Evolutionary conservation across 2,888 invertebrate genomes (phyloP).

Genomic region (Nemotelus nigrinus): DNA sequence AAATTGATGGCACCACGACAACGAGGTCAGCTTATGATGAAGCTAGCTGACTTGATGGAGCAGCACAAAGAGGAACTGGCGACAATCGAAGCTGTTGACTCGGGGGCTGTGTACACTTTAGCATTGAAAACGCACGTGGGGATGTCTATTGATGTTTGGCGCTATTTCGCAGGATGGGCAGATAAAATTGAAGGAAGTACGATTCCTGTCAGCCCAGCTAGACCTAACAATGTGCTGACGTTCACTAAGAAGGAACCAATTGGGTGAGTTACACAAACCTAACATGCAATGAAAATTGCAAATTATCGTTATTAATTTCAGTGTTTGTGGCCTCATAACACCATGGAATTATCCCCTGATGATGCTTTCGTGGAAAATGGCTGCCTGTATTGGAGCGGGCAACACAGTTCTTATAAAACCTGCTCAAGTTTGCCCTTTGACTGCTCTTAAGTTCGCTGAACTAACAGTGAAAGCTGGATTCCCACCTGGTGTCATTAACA

Average conservation of each 20-base stretch:
- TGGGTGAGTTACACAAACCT: constrained; percentile 67
- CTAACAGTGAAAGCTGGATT: constrained; percentile 89
- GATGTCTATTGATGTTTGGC: constrained; percentile 97
- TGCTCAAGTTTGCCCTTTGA: constrained; percentile 90
- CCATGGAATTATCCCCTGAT: constrained; percentile 99
- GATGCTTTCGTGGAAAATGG: constrained; percentile 99
- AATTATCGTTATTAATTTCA: constrained; percentile 56
- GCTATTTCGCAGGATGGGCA: constrained; percentile 96
- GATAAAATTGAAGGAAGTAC: constrained; percentile 94
- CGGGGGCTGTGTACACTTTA: constrained; percentile 95
- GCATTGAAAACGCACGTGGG: constrained; percentile 96
- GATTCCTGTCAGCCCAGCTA: constrained; percentile 90
- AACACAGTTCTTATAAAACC: constrained; percentile 97
- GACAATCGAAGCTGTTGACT: constrained; percentile 92
- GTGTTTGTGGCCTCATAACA: constrained; percentile 91
- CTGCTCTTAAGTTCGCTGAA: constrained; percentile 95
- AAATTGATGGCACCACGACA: constrained; percentile 93
- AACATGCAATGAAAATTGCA: background rate
- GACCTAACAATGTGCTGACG: constrained; percentile 89
- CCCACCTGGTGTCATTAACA: constrained; percentile 94
- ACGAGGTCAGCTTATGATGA: constrained; percentile 83
- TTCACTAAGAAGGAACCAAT: constrained; percentile 91
- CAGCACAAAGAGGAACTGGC: constrained; percentile 94
- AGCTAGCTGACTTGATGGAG: constrained; percentile 94
- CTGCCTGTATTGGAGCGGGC: constrained; percentile 94